Evolutionary conservation across 2,797 vertebrate species (phyloP).

Genomic region (Kryptolebias ocellatus): DNA sequence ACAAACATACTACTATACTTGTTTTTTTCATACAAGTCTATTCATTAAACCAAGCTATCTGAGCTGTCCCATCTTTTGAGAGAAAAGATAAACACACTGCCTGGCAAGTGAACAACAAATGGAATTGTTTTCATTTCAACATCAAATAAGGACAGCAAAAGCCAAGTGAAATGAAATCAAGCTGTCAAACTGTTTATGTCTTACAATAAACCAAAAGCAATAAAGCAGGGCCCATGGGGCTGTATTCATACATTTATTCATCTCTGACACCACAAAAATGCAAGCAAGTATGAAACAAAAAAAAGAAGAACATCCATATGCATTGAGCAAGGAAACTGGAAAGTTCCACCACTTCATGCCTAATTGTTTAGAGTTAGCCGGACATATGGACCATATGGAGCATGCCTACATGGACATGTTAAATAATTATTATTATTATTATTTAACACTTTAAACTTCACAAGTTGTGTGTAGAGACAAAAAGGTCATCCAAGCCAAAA

Average conservation of each 20-base stretch:
- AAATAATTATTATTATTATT: no score
- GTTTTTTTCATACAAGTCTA: neutral
- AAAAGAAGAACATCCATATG: conserved; percentile 45
- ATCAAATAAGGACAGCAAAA: conserved; percentile 24
- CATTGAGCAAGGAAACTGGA: conserved; percentile 8
- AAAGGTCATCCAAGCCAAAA: conserved; percentile 41
- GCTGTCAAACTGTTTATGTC: conserved; percentile 55
- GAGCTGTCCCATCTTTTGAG: conserved; percentile 7
- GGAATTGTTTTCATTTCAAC: conserved; percentile 41
- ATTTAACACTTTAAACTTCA: conserved; percentile 44
- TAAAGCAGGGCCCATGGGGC: conserved; percentile 43
- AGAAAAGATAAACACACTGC: conserved; percentile 14
- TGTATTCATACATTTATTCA: conserved; percentile 60
- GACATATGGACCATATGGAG: conserved; percentile 15
- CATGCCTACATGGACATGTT: conserved; percentile 24
- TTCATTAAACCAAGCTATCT: conserved; percentile 6
- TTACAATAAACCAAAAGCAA: conserved; percentile 59
- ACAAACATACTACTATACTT: neutral
- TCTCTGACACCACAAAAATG: conserved; percentile 46
- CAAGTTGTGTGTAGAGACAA: conserved; percentile 40
- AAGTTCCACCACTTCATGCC: conserved; percentile 19
- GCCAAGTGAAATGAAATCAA: conserved; percentile 48
- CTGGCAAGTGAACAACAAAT: conserved; percentile 37
- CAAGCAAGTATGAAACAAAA: conserved; percentile 36
- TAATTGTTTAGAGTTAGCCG: conserved; percentile 25